Evolutionary conservation across 2,113 vertebrate species (phyloP).

Genomic region (Sebastes fasciatus): DNA sequence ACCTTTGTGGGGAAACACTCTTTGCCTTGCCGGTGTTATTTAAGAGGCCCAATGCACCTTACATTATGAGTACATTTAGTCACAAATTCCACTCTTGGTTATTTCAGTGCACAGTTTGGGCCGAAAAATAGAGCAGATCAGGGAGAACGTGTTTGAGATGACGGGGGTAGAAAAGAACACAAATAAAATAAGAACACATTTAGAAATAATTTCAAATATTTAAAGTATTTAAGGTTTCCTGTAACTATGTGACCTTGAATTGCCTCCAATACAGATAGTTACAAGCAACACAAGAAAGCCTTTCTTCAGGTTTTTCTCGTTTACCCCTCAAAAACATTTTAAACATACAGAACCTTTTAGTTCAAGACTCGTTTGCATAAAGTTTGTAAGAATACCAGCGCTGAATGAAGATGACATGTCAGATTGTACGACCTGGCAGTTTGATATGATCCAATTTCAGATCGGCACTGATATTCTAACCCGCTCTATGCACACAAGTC

Average conservation of each 20-base stretch:
- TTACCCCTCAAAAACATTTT: slow-evolving; percentile 41
- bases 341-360: slow-evolving; percentile 28
- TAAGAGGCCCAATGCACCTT: slow-evolving; percentile 3
- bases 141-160: slow-evolving; percentile 4
- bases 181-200: slow-evolving; percentile 54
- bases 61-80: slow-evolving; percentile 16
- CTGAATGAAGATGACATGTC: slow-evolving; percentile 32
- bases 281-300: slow-evolving; percentile 41
- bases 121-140: slow-evolving; percentile 26
- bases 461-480: slow-evolving; percentile 59
- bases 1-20: neutral
- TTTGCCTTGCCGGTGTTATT: neutral
- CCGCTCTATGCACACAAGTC: slow-evolving; percentile 47
- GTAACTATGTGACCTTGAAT: slow-evolving; percentile 35
- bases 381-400: slow-evolving; percentile 54
- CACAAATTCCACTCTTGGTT: slow-evolving; percentile 15
- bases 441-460: slow-evolving; percentile 63
- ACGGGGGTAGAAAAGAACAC: slow-evolving; percentile 22
- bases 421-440: slow-evolving; percentile 44
- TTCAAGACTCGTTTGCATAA: slow-evolving; percentile 46
- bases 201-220: slow-evolving; percentile 54
- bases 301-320: slow-evolving; percentile 19
- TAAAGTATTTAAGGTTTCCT: slow-evolving; percentile 41
- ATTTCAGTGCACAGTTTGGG: slow-evolving; percentile 46
- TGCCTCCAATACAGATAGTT: slow-evolving; percentile 38